phyloP scores from a whole-genome alignment of 2,113 vertebrate genomes.

The Mormyrus iriodes region DNA sequence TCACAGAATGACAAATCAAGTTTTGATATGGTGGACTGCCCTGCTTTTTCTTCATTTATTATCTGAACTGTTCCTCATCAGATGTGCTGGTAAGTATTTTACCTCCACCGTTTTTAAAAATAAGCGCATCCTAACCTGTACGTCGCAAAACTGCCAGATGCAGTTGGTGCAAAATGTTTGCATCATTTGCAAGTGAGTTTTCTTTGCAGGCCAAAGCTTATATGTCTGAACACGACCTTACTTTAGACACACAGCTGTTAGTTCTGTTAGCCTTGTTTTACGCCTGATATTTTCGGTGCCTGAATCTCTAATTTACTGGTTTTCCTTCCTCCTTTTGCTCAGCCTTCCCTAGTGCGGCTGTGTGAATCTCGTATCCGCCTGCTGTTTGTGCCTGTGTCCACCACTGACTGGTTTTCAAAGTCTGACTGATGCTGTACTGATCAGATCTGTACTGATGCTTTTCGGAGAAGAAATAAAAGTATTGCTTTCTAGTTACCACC shows the following conservation, averaged over 20 bases:
- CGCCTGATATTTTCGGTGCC: neutral
- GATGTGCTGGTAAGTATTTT: neutral
- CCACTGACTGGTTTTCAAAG: neutral
- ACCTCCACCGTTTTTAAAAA: neutral
- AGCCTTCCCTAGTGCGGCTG: neutral
- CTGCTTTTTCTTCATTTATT: neutral
- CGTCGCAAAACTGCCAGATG: neutral
- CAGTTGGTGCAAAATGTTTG: neutral
- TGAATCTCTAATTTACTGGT: neutral
- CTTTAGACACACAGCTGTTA: neutral
- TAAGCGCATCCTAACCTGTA: neutral
- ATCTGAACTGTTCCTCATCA: neutral
- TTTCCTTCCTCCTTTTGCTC: neutral
- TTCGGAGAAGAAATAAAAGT: neutral
- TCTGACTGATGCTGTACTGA: neutral
- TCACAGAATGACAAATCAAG: neutral
- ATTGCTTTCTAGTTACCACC: neutral
- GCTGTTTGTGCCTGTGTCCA: neutral
- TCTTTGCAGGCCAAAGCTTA: neutral
- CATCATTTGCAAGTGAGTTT: neutral
- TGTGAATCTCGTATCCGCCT: neutral
- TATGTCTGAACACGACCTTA: neutral
- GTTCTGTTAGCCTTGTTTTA: neutral
- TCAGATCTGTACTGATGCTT: neutral
- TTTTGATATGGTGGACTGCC: neutral